A percentile compares a stretch with the other conserved stretches of the same genome.
These are phyloP conservation scores for Simalia tracyae DNA, from an alignment of 2,797 vertebrate species.

Conservation along the genomic window DNA sequence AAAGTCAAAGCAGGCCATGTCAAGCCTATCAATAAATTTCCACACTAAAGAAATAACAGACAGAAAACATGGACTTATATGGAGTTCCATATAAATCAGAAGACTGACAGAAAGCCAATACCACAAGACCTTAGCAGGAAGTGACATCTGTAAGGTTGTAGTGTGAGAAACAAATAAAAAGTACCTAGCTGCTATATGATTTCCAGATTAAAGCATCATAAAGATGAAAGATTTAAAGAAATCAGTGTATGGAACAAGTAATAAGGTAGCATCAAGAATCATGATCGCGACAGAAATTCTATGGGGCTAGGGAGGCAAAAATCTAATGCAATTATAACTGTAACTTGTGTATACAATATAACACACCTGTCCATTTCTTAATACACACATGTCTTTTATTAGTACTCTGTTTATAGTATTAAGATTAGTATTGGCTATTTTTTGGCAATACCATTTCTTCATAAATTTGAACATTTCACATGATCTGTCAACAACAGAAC, in stretches of 20 bases:
- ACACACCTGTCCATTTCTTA: too few relatives aligned
- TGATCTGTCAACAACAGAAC: too few relatives aligned
- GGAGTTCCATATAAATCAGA: background rate
- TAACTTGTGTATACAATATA: too few relatives aligned
- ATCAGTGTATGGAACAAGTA: background rate
- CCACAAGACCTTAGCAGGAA: background rate
- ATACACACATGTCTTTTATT: too few relatives aligned
- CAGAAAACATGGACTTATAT: constrained; percentile 3
- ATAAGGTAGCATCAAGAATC: background rate
- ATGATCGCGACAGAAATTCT: too few relatives aligned
- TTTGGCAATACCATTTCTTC: too few relatives aligned
- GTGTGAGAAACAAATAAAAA: background rate
- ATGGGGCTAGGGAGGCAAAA: too few relatives aligned
- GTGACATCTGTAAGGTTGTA: background rate
- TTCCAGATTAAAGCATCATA: background rate
- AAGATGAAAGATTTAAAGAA: constrained; percentile 9
- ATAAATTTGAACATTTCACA: too few relatives aligned
- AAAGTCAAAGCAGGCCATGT: background rate
- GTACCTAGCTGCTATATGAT: background rate
- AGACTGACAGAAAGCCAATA: background rate
- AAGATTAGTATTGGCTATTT: too few relatives aligned
- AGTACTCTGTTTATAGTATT: too few relatives aligned
- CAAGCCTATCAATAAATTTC: constrained; percentile 7
- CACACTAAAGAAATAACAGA: background rate
- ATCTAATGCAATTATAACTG: too few relatives aligned